Percentiles rank a stretch among this genome's conserved stretches.
phyloP scores from a whole-genome alignment of 2,797 vertebrate genomes.

The Odontamblyopus rebecca region DNA sequence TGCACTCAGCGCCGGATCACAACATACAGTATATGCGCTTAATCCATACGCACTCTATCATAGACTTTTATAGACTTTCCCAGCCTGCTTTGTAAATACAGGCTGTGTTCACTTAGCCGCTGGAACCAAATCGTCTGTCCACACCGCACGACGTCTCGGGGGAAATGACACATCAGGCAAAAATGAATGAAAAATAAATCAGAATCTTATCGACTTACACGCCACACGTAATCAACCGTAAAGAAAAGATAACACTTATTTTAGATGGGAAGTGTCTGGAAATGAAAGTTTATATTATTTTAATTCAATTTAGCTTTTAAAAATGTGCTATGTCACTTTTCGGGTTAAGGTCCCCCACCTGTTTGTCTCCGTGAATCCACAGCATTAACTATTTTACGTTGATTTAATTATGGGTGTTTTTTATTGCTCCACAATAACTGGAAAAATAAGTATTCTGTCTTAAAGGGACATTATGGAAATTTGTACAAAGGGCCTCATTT shows the following conservation, averaged over 20 bases:
- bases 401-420: no score
- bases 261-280: background rate
- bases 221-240: slow-evolving; percentile 28
- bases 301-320: no score
- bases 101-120: slow-evolving; percentile 33
- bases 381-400: no score
- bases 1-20: slow-evolving; percentile 23
- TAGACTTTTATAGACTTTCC: slow-evolving; percentile 16
- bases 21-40: background rate
- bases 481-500: no score
- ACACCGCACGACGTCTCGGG: slow-evolving; percentile 34
- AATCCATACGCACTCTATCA: slow-evolving; percentile 15
- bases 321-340: no score
- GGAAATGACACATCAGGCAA: slow-evolving; percentile 45
- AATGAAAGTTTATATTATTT: background rate
- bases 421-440: no score
- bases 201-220: slow-evolving; percentile 38
- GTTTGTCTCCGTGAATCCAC: no score
- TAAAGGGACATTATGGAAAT: no score
- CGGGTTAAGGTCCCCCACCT: no score
- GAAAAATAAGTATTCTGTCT: no score
- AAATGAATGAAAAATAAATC: slow-evolving; percentile 43
- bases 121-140: slow-evolving; percentile 29
- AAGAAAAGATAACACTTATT: background rate
- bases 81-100: slow-evolving; percentile 9